Base-by-base conservation (phyloP, 2,113 vertebrate species). In the Campylorhamphus procurvoides region DNA sequence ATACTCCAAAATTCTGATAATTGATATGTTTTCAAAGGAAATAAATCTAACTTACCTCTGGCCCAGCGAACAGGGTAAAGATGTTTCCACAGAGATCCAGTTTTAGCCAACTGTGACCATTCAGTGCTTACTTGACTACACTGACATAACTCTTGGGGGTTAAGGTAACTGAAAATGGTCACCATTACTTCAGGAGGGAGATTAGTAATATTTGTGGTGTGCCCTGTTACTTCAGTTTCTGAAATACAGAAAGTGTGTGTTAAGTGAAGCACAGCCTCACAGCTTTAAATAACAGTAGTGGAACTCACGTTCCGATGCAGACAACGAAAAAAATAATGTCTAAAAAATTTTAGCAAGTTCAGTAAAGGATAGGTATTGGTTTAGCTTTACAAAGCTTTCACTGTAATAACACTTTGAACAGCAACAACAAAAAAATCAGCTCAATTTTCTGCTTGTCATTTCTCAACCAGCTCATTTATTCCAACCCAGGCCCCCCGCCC, bases 21-120 rank as follows among this genome's bases (percentile, higher is more conserved):
- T 1, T 64, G 2, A 79, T 46, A 50, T n/a, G 17, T 23, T 89
- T 91, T 91, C 52, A 49, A 78, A 92, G 66, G 58, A 82, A 71
- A 23, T 35, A 66, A 29, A 71, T 50, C 53, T 23, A 74, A 96
- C 96, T 91, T 97, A 99, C 99, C 99, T 99, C 99, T 98, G 89
- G 99, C 99, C 99, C 99, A 99, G 89, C 96, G 98, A 84, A 99
- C 99, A 40, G 99, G 99, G 84, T 99, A 99, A 71, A 99, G 98
- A 95, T 99, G 99, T 68, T 98, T 99, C 99, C 99, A 99, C 64
- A 99, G 98, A 37, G 98, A 99, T 87, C 99, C 99, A 4, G 98
- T 99, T 97, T 98, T 99, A 58, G 98, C 96, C 96, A 99, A 75
- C 84, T 98, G 98, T 67, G 98, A 98, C 99, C 99, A 99, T 31